A percentile compares a stretch with the other conserved stretches of the same genome.
phyloP scores from a whole-genome alignment of 2,113 vertebrate genomes.

The Erpornis zantholeuca region DNA sequence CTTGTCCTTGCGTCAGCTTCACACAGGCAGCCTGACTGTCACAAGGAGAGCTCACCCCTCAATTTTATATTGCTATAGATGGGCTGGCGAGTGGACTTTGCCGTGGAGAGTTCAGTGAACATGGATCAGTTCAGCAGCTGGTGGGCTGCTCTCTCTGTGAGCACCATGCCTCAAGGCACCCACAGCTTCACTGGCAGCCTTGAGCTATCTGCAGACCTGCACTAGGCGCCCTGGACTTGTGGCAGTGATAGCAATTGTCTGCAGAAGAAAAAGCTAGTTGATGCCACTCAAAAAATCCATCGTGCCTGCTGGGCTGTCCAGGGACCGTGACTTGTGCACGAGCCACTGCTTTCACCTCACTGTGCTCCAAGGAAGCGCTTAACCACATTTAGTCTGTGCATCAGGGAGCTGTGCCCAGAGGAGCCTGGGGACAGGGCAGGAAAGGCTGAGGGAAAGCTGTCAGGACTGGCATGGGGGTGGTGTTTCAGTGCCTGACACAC shows the following conservation, averaged over 20 bases:
- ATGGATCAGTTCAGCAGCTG: background rate
- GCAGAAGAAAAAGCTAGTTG: background rate
- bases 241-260: background rate
- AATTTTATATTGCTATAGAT: accelerated
- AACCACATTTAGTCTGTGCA: background rate
- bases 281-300: background rate
- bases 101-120: background rate
- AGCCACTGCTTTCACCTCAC: background rate
- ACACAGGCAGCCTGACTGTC: background rate
- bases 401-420: background rate
- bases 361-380: background rate
- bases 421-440: background rate
- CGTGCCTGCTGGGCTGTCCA: background rate
- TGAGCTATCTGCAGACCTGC: background rate
- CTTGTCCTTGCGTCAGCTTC: background rate
- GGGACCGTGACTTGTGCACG: background rate
- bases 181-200: background rate
- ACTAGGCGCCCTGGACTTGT: accelerated
- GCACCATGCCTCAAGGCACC: accelerated
- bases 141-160: background rate
- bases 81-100: background rate
- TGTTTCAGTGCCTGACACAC: accelerated
- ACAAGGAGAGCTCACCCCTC: background rate
- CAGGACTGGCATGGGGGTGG: accelerated
- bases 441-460: background rate